Evolutionary conservation across 2,797 vertebrate genomes (phyloP).

Genomic region (Danio tinwini): DNA sequence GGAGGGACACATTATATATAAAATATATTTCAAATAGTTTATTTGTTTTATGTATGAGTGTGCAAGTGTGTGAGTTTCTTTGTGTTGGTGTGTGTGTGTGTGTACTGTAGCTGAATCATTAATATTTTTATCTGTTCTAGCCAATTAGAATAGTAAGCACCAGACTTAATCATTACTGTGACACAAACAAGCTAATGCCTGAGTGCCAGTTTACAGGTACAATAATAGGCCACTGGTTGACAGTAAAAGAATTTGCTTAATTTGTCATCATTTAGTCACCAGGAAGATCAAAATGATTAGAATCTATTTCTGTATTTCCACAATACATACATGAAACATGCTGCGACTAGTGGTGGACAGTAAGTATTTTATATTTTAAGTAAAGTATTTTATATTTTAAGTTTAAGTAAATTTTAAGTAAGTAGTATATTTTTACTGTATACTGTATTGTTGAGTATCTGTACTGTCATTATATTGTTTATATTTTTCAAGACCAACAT

Average conservation of each 20-base stretch:
- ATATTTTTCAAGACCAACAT: too few relatives aligned
- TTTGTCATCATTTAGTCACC: not conserved
- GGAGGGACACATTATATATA: not conserved
- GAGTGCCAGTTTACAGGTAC: not conserved
- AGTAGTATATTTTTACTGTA: too few relatives aligned
- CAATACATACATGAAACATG: too few relatives aligned
- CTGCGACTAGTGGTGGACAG: too few relatives aligned
- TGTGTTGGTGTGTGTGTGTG: conserved; percentile 23
- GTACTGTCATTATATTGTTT: not conserved
- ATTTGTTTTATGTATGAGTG: not conserved
- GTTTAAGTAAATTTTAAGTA: too few relatives aligned
- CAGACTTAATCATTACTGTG: not conserved
- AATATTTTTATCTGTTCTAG: conserved; percentile 42
- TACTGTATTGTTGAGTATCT: too few relatives aligned
- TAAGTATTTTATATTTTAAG: too few relatives aligned
- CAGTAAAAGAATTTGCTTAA: not conserved
- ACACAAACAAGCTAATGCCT: not conserved
- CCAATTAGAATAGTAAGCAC: conserved; percentile 32
- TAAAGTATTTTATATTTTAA: too few relatives aligned
- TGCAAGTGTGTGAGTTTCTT: conserved; percentile 7
- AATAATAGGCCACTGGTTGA: not conserved
- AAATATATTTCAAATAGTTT: conserved; percentile 3
- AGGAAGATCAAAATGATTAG: not conserved
- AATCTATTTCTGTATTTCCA: too few relatives aligned
- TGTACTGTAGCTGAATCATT: conserved; percentile 31